phyloP scores from a whole-genome alignment of 2,888 invertebrate genomes.

The Diploptera punctata region DNA sequence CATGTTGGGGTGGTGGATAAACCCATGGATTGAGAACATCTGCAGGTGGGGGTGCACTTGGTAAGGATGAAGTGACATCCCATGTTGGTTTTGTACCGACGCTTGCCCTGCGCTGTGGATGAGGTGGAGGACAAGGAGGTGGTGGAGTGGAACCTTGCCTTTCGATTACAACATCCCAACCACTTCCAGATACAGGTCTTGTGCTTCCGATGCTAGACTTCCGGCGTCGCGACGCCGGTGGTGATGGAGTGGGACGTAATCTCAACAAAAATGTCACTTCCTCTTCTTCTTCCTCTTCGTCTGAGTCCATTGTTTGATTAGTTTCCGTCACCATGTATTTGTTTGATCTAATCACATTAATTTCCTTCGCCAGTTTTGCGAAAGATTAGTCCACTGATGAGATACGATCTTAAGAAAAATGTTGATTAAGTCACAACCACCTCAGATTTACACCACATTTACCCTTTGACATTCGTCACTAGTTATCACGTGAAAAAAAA shows the following conservation, averaged over 20 bases:
- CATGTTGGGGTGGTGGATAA: background rate
- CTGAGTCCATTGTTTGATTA: slow-evolving; percentile 12
- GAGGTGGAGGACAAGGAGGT: slow-evolving; percentile 19
- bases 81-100: background rate
- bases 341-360: background rate
- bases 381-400: no score
- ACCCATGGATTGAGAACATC: slow-evolving; percentile 21
- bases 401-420: no score
- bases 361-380: background rate
- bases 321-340: background rate
- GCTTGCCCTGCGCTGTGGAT: slow-evolving; percentile 11
- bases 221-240: slow-evolving; percentile 49
- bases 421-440: no score
- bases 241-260: slow-evolving; percentile 53
- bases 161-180: slow-evolving; percentile 41
- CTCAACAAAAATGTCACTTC: slow-evolving; percentile 54
- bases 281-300: slow-evolving; percentile 47
- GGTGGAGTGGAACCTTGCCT: slow-evolving; percentile 23
- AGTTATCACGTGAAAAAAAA: no score
- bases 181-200: slow-evolving; percentile 32
- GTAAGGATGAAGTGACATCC: background rate
- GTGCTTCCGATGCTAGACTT: slow-evolving; percentile 33
- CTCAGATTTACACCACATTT: no score
- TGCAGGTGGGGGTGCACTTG: slow-evolving; percentile 30
- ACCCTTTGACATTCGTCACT: no score